Percentiles rank a stretch among this genome's conserved stretches.
Evolutionary conservation across 2,113 vertebrate species (phyloP).

Genomic region (Cheilinus undulatus): DNA sequence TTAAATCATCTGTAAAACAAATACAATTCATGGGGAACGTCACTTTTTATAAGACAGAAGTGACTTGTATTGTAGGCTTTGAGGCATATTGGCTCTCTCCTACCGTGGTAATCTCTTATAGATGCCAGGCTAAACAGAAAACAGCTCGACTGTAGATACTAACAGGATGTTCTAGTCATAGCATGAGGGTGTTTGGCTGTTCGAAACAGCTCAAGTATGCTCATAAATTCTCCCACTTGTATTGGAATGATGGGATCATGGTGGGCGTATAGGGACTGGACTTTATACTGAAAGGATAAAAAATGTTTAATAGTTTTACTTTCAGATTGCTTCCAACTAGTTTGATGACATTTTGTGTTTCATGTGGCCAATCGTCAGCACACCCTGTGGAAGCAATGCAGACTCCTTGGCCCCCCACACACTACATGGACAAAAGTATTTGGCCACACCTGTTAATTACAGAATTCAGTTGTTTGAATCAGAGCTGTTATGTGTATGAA

Average conservation of each 20-base stretch:
- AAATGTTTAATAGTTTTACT: conserved; percentile 2
- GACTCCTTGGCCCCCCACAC: not conserved
- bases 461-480: too few relatives aligned
- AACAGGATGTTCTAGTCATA: conserved; percentile 38
- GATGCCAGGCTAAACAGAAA: conserved; percentile 37
- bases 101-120: not conserved
- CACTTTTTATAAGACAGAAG: not conserved
- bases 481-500: too few relatives aligned
- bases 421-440: too few relatives aligned
- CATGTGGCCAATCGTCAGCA: too few relatives aligned
- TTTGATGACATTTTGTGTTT: not conserved
- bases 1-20: not conserved
- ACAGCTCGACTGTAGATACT: not conserved
- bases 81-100: not conserved
- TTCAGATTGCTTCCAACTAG: too few relatives aligned
- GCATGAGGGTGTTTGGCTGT: not conserved
- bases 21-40: not conserved
- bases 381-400: not conserved
- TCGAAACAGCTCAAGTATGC: not conserved
- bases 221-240: not conserved
- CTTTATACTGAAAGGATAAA: not conserved
- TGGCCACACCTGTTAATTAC: too few relatives aligned
- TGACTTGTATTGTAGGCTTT: not conserved
- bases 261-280: not conserved
- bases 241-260: not conserved